Percentiles rank a stretch among this genome's conserved stretches.
Evolutionary conservation across 2,113 vertebrate species (phyloP).

Genomic region (Galbula dea): DNA sequence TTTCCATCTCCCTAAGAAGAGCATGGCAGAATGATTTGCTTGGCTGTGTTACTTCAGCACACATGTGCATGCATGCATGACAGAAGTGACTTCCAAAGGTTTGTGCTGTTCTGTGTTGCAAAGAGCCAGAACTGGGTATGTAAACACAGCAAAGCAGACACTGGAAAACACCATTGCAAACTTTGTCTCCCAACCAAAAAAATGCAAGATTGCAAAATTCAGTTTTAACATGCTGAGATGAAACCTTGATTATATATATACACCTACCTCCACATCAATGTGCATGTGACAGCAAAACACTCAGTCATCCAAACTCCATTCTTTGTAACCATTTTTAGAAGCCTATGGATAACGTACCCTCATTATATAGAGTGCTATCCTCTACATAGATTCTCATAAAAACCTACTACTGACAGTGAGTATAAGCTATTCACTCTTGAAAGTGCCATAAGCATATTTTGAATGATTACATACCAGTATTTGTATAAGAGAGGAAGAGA

Average conservation of each 20-base stretch:
- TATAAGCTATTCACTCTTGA: background rate
- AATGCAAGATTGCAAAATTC: background rate
- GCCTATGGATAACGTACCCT: background rate
- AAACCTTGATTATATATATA: background rate
- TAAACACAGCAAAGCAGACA: background rate
- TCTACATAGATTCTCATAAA: background rate
- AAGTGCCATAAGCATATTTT: background rate
- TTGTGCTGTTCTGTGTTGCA: background rate
- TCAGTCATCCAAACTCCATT: background rate
- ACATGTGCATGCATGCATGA: background rate
- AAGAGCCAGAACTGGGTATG: background rate
- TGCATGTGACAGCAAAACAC: rapidly evolving
- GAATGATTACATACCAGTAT: background rate
- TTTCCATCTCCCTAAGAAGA: background rate
- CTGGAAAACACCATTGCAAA: background rate
- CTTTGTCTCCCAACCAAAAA: background rate
- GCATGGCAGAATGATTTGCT: background rate
- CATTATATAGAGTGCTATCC: background rate
- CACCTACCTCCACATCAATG: background rate
- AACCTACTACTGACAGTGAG: background rate
- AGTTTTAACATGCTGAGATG: background rate
- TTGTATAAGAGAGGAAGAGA: background rate
- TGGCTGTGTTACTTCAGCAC: background rate
- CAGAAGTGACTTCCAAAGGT: background rate
- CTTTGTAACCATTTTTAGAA: background rate